These are phyloP conservation scores for Silurus meridionalis DNA, from an alignment of 2,113 vertebrate genomes.

Conservation along the genomic window DNA sequence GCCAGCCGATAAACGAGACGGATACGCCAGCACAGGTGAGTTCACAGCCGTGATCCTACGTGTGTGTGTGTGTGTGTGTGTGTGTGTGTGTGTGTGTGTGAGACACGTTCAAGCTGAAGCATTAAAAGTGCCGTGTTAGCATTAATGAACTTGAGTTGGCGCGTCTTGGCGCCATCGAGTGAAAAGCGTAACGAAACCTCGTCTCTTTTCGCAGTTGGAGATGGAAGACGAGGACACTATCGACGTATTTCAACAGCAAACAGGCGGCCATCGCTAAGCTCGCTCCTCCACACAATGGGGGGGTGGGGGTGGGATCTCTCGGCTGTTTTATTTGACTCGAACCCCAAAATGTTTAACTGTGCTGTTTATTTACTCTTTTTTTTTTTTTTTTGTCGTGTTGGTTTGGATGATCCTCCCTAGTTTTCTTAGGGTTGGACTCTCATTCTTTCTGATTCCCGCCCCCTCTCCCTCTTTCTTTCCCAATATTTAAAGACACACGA, in stretches of 20 bases:
- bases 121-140: no score
- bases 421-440: conserved; percentile 28
- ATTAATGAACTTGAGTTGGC: no score
- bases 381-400: conserved; percentile 27
- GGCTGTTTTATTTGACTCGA: conserved; percentile 63
- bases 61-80: no score
- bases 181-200: neutral
- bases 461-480: neutral
- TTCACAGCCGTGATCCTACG: neutral
- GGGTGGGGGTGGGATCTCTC: conserved; percentile 39
- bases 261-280: conserved; percentile 75
- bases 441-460: neutral
- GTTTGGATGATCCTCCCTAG: conserved; percentile 41
- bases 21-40: conserved; percentile 81
- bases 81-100: no score
- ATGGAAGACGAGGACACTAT: conserved; percentile 85
- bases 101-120: no score
- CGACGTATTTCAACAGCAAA: conserved; percentile 84
- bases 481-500: conserved; percentile 40
- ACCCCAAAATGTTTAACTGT: conserved; percentile 52
- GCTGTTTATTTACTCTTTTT: conserved; percentile 34
- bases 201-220: conserved; percentile 69
- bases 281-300: conserved; percentile 58
- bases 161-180: neutral
- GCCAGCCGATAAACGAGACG: conserved; percentile 81